Base-by-base conservation (phyloP, 1,140 invertebrate genomes). In the Pinna nobilis region DNA sequence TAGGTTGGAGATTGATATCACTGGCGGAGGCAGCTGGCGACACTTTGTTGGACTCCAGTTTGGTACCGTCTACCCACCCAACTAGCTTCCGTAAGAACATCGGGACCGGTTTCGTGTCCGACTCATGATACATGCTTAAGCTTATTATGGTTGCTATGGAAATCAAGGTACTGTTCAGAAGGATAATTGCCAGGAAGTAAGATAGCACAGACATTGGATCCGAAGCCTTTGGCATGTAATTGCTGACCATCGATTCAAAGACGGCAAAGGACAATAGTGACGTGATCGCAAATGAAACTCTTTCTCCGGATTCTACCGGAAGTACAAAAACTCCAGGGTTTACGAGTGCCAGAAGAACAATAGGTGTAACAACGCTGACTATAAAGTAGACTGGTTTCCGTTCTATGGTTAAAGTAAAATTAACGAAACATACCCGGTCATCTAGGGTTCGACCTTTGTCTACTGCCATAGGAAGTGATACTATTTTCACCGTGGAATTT, bases 201-300 rank as follows among this genome's bases (percentile, higher is more conserved):
- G 57, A 69, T 9, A 69, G 44, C 23, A 60, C 37, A 28, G 50
- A 69, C 67, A 69, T 69, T 32, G 67, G 67, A 18, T 69, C 53
- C 1, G 67, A 69, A 3, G 37, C 35, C 30, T 53, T 23, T 6
- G 67, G 67, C 25, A 60, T 59, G 9, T 53, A 59, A 2, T 20
- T 41, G 25, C 50, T 23, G 18, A 69, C 67, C 35, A 77, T 60
- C 18, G 70, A 69, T n/a, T 61, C 33, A 61, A 73, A 72, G 13
- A 77, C 65, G 13, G 76, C 70, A 41, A 74, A 77, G 30, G 76
- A 72, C 18, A 77, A 47, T 23, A 77, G 37, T 32, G 71, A 30
- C 5, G 76, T 68, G 5, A 77, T 69, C 20, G 53, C 65, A 49
- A 69, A 65, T 7, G 76, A 73, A 44, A 77, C 63, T 23, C 70